Percentiles rank a stretch among this genome's conserved stretches.
Evolutionary conservation across 2,113 vertebrate genomes (phyloP).

Genomic region (Megalops atlanticus): DNA sequence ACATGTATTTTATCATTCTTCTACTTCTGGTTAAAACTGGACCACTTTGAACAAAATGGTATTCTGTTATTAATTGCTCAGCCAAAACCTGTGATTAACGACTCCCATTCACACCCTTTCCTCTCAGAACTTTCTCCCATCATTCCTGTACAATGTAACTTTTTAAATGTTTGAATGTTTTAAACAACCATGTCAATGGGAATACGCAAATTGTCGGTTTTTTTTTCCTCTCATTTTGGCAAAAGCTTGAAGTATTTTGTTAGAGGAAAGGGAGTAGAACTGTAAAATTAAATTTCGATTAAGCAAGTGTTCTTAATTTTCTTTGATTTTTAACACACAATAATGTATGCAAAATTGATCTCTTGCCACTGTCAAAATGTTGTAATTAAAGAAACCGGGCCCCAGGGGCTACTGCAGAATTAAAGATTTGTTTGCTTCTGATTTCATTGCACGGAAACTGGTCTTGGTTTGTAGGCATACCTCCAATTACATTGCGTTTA

Average conservation of each 20-base stretch:
- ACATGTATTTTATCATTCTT: not conserved
- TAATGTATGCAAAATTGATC: constrained; percentile 35
- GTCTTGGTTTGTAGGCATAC: not conserved
- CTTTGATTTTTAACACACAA: constrained; percentile 42
- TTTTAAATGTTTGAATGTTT: constrained; percentile 4
- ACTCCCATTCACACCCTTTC: not conserved
- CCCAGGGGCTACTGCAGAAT: constrained; percentile 52
- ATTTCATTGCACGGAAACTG: not conserved
- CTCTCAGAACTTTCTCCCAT: not conserved
- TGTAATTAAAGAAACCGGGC: constrained; percentile 61
- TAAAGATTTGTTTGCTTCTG: constrained; percentile 23
- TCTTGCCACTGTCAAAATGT: constrained; percentile 55
- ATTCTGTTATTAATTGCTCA: not conserved
- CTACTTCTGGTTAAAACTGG: not conserved
- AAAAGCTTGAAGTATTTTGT: not conserved
- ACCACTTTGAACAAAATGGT: not conserved
- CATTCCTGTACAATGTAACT: constrained; percentile 10
- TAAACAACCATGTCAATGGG: not conserved
- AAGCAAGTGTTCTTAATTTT: not conserved
- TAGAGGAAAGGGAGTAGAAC: not conserved
- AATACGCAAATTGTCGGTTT: not conserved
- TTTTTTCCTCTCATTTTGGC: not conserved
- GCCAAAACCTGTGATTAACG: not conserved
- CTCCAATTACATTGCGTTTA: not conserved
- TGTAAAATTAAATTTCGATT: not conserved